Conservation (phyloP, 2,113 vertebrate species). For the Passer domesticus region DNA sequence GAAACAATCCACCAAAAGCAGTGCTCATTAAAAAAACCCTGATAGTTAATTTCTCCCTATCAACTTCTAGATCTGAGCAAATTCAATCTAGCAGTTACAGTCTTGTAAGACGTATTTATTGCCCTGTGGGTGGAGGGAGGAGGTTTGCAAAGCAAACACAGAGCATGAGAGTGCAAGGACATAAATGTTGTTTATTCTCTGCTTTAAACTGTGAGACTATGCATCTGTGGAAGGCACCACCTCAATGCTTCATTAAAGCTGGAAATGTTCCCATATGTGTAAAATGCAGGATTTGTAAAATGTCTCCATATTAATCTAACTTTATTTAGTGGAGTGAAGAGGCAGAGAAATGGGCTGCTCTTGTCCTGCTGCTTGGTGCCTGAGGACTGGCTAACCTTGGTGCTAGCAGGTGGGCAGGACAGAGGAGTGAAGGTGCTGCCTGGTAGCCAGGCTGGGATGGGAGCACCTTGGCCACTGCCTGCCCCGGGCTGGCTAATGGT, state of each 20-base stretch:
- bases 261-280: background rate
- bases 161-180: background rate
- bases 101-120: background rate
- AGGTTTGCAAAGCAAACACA: background rate
- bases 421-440: background rate
- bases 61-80: background rate
- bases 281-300: background rate
- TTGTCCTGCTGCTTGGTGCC: background rate
- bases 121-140: background rate
- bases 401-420: background rate
- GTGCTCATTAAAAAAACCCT: background rate
- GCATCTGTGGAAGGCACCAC: background rate
- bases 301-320: background rate
- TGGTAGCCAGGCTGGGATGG: rapidly evolving
- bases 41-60: background rate
- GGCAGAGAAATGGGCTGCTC: background rate
- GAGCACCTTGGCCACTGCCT: rapidly evolving
- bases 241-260: background rate
- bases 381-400: rapidly evolving
- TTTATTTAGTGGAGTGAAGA: background rate
- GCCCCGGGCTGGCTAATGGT: rapidly evolving
- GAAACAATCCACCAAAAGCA: background rate
- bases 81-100: background rate
- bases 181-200: background rate
- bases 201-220: background rate